phyloP scores from a whole-genome alignment of 2,113 vertebrate genomes.

The Mormyrus lacerda region DNA sequence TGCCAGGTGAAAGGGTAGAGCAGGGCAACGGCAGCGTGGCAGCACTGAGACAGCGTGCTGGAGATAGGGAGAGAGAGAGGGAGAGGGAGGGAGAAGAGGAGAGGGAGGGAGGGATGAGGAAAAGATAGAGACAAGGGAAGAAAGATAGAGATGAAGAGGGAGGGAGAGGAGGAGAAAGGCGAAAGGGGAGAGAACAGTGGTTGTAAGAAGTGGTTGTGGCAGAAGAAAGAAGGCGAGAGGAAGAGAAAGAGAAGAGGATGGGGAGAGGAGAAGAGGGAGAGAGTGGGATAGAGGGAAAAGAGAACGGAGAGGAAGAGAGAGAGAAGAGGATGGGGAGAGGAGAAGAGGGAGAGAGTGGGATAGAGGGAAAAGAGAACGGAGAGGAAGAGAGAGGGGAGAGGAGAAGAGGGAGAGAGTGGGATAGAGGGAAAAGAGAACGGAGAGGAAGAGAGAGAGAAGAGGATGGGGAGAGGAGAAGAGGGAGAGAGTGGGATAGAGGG shows the following conservation, averaged over 20 bases:
- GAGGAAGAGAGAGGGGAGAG: neutral
- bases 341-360: neutral
- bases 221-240: neutral
- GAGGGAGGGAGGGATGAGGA: neutral
- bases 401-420: neutral
- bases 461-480: neutral
- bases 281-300: neutral
- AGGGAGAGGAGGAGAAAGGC: neutral
- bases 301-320: neutral
- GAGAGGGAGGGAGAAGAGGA: neutral
- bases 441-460: neutral
- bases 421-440: neutral
- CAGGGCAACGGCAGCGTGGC: slow-evolving; percentile 78
- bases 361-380: too few relatives aligned
- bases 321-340: neutral
- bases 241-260: neutral
- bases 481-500: neutral
- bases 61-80: neutral
- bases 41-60: slow-evolving; percentile 84
- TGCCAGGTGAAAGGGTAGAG: slow-evolving; percentile 82
- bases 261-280: neutral
- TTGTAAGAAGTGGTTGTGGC: neutral
- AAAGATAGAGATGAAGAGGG: neutral
- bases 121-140: neutral
- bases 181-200: neutral